Base-by-base conservation (phyloP, 2,797 vertebrate genomes). In the Scyliorhinus canicula region DNA sequence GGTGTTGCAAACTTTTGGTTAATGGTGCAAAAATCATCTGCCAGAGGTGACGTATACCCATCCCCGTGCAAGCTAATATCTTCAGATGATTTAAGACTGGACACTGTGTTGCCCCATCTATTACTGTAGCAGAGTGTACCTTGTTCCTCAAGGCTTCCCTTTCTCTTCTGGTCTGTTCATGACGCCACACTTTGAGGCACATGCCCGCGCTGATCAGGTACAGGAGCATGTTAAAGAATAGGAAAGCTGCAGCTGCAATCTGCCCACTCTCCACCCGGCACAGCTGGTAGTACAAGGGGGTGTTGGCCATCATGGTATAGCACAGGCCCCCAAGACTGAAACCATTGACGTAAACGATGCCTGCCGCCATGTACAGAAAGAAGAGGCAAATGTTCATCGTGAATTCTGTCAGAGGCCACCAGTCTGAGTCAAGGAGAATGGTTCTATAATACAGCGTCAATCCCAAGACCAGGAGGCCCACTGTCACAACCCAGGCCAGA, bases 321-420 rank as follows among this genome's bases (percentile, higher is more conserved):
- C 98, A 98, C 85, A 98, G 95, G 0, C 98, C 98, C 0, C 98
- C 98, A 0, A 98, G 97, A 95, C 97, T 98, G 95, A 98, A 96
- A 95, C 98, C 97, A 1, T 98, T 98, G 95, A 98, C 77, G 85
- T 98, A 98, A 11, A 97, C 97, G 0, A 97, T 97, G n/a, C 97
- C 97, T 0, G 96, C 97, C 0, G 98, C 96, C 98, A 98, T 97
- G 96, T 97, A 98, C 74, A 98, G 95, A 60, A 98, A 95, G 95
- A 97, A 98, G 95, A 98, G 35, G 0, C 96, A 96, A 44, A 97
- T 19, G 40, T 98, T 98, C 95, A 98, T 96, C 71, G 96, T 96
- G 8, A 97, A 97, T 95, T 98, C 98, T 0, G 98, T 97, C 93
- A 98, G 96, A 0, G 98, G 98, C 98, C 98, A 98, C 98, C 98